Percentiles rank a stretch among this genome's conserved stretches.
phyloP scores from a whole-genome alignment of 2,797 vertebrate genomes.

The Rhinoraja longicauda region DNA sequence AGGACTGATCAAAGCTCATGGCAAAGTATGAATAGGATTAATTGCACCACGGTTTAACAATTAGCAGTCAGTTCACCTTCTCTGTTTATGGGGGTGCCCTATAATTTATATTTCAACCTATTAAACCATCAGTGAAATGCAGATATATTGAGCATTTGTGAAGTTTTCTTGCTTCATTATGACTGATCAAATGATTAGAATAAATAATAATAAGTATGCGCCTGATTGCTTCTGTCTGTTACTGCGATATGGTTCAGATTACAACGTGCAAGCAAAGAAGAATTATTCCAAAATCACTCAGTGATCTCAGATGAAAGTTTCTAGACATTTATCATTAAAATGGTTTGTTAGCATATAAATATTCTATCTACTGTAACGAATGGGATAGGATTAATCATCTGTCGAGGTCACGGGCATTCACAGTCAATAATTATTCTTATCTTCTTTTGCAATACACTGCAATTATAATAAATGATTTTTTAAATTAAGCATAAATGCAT shows the following conservation, averaged over 20 bases:
- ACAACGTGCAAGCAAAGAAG: background rate
- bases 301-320: conserved; percentile 29
- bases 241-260: conserved; percentile 22
- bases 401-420: background rate
- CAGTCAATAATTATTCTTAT: conserved; percentile 20
- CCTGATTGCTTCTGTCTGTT: background rate
- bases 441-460: background rate
- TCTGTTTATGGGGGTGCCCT: background rate
- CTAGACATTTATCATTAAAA: conserved; percentile 19
- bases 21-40: background rate
- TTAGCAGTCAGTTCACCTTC: background rate
- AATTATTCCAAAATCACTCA: conserved; percentile 26
- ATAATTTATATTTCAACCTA: conserved; percentile 8
- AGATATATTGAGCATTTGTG: conserved; percentile 17
- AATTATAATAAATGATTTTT: conserved; percentile 23
- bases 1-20: conserved; percentile 22
- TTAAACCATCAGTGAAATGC: background rate
- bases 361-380: background rate
- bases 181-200: conserved; percentile 8
- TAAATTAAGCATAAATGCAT: conserved; percentile 9
- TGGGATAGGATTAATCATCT: conserved; percentile 17
- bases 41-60: conserved; percentile 15
- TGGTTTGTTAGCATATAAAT: background rate
- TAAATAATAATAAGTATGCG: conserved; percentile 30
- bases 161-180: conserved; percentile 15